Base-by-base conservation (phyloP, 2,113 vertebrate genomes). In the Zingel zingel region DNA sequence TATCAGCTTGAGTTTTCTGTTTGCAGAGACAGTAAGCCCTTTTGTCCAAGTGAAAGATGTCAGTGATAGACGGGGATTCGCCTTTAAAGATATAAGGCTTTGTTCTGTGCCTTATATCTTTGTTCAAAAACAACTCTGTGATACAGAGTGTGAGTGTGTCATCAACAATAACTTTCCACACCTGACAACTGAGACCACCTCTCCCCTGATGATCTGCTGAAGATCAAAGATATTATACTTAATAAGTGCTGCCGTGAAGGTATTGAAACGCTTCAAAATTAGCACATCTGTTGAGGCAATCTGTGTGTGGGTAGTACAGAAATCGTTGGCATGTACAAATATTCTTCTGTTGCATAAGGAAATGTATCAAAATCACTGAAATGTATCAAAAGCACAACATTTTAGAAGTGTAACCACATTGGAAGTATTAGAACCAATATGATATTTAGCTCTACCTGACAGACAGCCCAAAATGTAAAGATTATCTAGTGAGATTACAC, bases 231-330 rank as follows among this genome's bases (percentile, higher is more conserved):
- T 23, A 50, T 33, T 5, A 6, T 36, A 15, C 45, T 33, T 23
- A 4, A 56, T n/a, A 53, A 59, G 27, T 18, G 4, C 36, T 50
- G 62, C 51, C 64, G 33, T 43, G 45, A 21, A 67, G 54, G 25
- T 54, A 21, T 14, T 59, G 11, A 23, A 13, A 81, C 39, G 64
- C 67, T 61, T 79, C 25, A 33, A 36, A 66, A 53, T 59, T n/a
- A 36, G 23, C 48, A 39, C 70, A 51, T 74, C 54, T 68, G 68
- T 50, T 36, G 69, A 67, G 66, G 58, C 64, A 70, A 30, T 53
- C 67, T 76, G 74, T 72, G 76, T 25, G 84, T 81, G 84, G 77
- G 84, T 70, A n/a, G 84, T 19, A 5, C n/a, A 50, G 43, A 56
- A 54, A 59, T 65, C 58, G 12, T 30, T 71, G 67, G 71, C 71